phyloP scores from a whole-genome alignment of 1,140 invertebrate species.

The Drosophila gunungcola region DNA sequence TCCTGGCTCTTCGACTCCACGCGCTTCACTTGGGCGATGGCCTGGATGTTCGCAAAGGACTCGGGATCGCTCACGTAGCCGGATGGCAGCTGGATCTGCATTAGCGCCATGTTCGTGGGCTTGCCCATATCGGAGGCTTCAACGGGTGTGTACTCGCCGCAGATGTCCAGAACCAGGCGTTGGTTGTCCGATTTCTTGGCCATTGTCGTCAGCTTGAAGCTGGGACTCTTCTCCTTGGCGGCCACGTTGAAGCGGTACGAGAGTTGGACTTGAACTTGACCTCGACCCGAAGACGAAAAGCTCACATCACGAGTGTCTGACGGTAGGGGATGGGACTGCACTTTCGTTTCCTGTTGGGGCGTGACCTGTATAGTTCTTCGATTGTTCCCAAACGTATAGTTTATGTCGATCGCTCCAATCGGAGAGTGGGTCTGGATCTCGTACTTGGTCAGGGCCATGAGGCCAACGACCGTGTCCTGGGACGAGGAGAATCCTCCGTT shows the following conservation, averaged over 20 bases:
- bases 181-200: slow-evolving; percentile 89
- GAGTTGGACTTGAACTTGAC: slow-evolving; percentile 91
- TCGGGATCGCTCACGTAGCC: slow-evolving; percentile 88
- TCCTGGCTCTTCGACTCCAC: slow-evolving; percentile 91
- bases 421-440: slow-evolving; percentile 73
- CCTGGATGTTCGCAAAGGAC: slow-evolving; percentile 46
- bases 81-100: slow-evolving; percentile 93
- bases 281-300: slow-evolving; percentile 89
- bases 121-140: slow-evolving; percentile 21
- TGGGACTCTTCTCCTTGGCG: slow-evolving; percentile 90
- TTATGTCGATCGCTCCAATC: slow-evolving; percentile 44
- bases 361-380: slow-evolving; percentile 72
- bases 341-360: slow-evolving; percentile 82
- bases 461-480: slow-evolving; percentile 89
- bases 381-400: slow-evolving; percentile 1
- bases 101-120: slow-evolving; percentile 93
- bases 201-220: slow-evolving; percentile 92
- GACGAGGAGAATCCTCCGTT: slow-evolving; percentile 91
- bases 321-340: slow-evolving; percentile 82
- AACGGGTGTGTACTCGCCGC: slow-evolving; percentile 85
- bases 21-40: slow-evolving; percentile 80
- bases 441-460: slow-evolving; percentile 88
- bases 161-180: slow-evolving; percentile 89
- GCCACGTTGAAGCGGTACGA: slow-evolving; percentile 92
- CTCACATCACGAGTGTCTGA: slow-evolving; percentile 79